Base-by-base conservation (phyloP, 2,797 vertebrate genomes). In the Anabas testudineus region DNA sequence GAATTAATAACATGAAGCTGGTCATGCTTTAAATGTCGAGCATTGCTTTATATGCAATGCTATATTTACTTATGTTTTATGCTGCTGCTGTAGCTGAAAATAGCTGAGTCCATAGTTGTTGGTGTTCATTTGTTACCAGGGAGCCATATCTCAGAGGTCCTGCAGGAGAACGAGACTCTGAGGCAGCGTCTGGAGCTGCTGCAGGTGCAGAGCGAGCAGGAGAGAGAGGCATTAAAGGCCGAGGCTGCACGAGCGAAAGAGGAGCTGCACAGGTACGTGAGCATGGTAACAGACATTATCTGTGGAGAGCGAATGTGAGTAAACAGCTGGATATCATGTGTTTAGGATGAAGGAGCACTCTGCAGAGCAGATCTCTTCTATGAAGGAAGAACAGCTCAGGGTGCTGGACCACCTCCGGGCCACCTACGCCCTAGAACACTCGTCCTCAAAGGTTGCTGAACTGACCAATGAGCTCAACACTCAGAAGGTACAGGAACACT, bases 401-500 rank as follows among this genome's bases (percentile, higher is more conserved):
- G 94, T 92, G 63, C 3, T 96, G 3, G 96, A 98, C 76, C 89
- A 85, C 21, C 90, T 97, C 53, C 81, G 93, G 37, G 94, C 94
- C 62, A 71, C 90, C 68, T 91, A 96, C 2, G 95, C 96, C 43
- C 65, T 96, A 43, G 94, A 97, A 39, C 94, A 97, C 87, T 96
- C 97, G 3, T 78, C 94, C 62, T 97, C 96, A 62, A 95, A 92
- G 91, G 90, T 95, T 41, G 95, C 96, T 47, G 93, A 96, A 64
- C 89, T 97, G 32, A 88, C 89, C 82, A 96, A 93, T 79, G 91
- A 93, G 87, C 77, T 97, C 74, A 91, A 91, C 79, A 70, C 91
- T 39, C 96, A 97, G 78, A 95, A 98, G 94, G 97, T 98, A 87
- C n/a, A n/a, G n/a, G n/a, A n/a, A n/a, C n/a, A n/a, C 42, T 5